Evolutionary conservation across 2,113 vertebrate species (phyloP).

Genomic region (Progne subis): DNA sequence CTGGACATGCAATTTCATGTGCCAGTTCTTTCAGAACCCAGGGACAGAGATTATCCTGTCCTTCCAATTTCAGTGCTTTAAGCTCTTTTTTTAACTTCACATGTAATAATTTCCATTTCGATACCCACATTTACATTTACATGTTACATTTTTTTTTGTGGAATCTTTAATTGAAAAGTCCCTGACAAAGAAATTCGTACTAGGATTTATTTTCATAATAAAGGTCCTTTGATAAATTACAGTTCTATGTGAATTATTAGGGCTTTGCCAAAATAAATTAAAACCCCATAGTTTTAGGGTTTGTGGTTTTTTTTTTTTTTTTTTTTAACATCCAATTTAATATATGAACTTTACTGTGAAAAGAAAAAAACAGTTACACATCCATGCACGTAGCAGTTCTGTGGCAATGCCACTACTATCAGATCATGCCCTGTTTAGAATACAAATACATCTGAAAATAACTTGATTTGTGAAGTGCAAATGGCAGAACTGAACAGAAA

Average conservation of each 20-base stretch:
- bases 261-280: constrained; percentile 40
- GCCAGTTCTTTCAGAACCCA: constrained; percentile 25
- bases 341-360: not conserved
- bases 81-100: not conserved
- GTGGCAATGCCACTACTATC: not conserved
- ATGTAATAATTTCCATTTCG: constrained; percentile 15
- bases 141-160: not conserved
- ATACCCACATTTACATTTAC: not conserved
- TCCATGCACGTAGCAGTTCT: not conserved
- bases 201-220: constrained; percentile 63
- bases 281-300: not conserved
- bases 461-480: not conserved
- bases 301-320: not conserved
- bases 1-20: constrained; percentile 53
- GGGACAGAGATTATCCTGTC: constrained; percentile 39
- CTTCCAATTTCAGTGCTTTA: constrained; percentile 20
- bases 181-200: constrained; percentile 24
- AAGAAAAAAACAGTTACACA: not conserved
- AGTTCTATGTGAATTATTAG: constrained; percentile 25
- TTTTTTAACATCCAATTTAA: not conserved
- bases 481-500: not conserved
- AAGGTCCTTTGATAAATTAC: constrained; percentile 41
- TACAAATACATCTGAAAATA: not conserved
- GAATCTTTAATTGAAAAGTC: constrained; percentile 59
- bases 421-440: not conserved